A percentile compares a stretch with the other conserved stretches of the same genome.
Conservation (phyloP, 2,797 vertebrate genomes). For the Gymnoscopelus microlampas region DNA sequence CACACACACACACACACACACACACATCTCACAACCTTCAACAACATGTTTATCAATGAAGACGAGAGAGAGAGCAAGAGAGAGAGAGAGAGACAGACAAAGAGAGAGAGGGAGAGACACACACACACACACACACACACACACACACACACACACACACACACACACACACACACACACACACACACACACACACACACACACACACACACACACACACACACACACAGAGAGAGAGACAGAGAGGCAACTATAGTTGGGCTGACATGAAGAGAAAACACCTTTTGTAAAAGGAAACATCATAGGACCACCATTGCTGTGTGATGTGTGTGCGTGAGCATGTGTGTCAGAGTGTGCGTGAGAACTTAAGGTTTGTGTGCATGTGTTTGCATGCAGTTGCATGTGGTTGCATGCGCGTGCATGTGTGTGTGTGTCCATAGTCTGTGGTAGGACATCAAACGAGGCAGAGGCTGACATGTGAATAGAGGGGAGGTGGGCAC, state of each 20-base stretch:
- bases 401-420: constrained; percentile 57
- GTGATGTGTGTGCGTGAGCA: constrained; percentile 47
- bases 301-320: constrained; percentile 72
- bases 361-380: neutral
- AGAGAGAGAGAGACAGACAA: no score
- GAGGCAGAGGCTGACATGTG: constrained; percentile 71
- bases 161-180: constrained; percentile 4
- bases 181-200: constrained; percentile 1
- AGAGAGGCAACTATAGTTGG: constrained; percentile 49
- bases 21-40: constrained; percentile 15
- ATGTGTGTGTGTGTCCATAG: constrained; percentile 73
- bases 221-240: neutral
- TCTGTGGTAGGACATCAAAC: constrained; percentile 72
- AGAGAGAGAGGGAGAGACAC: constrained; percentile 15
- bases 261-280: constrained; percentile 58
- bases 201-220: neutral
- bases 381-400: constrained; percentile 55
- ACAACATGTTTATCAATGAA: constrained; percentile 65
- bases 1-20: no score
- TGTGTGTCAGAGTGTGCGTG: constrained; percentile 22
- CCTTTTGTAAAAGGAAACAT: constrained; percentile 51
- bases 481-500: constrained; percentile 68
- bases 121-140: neutral
- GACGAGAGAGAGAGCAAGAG: constrained; percentile 34
- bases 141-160: constrained; percentile 1